Percentiles rank a stretch among this genome's conserved stretches.
Evolutionary conservation across 2,888 invertebrate species (phyloP).

Genomic region (Pocota personata): DNA sequence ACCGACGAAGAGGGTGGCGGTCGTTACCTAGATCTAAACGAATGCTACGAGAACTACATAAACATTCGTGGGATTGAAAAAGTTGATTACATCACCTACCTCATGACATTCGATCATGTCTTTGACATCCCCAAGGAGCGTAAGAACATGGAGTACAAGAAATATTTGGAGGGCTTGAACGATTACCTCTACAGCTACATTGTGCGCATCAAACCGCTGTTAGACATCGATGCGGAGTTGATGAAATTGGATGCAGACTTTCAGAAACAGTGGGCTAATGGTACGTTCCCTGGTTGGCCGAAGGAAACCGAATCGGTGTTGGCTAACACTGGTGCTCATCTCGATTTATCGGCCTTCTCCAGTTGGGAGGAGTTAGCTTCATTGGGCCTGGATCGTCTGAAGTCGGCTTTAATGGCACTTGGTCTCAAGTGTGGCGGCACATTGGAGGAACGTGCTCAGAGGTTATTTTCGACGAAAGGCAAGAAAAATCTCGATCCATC

Average conservation of each 20-base stretch:
- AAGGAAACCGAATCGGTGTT: conserved; percentile 97
- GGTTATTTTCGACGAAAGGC: conserved; percentile 98
- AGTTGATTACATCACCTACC: conserved; percentile 97
- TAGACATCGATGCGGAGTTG: conserved; percentile 91
- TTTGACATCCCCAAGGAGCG: conserved; percentile 97
- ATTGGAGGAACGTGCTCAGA: conserved; percentile 97
- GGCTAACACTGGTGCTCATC: conserved; percentile 96
- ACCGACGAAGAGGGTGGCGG: conserved; percentile 99
- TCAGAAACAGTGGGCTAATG: conserved; percentile 93
- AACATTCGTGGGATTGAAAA: conserved; percentile 98
- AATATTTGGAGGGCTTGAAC: conserved; percentile 92
- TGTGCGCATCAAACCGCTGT: conserved; percentile 92
- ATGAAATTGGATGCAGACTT: conserved; percentile 91
- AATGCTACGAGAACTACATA: conserved; percentile 97
- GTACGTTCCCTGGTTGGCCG: conserved; percentile 97
- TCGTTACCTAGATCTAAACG: conserved; percentile 98
- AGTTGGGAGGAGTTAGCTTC: conserved; percentile 99
- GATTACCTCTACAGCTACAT: conserved; percentile 94
- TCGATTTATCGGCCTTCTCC: conserved; percentile 99
- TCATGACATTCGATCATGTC: conserved; percentile 96
- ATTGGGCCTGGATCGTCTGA: conserved; percentile 97
- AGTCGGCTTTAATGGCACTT: conserved; percentile 97
- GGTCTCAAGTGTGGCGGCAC: conserved; percentile 99
- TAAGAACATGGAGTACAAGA: conserved; percentile 93
- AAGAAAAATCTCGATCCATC: conserved; percentile 95